Percentiles rank a stretch among this genome's conserved stretches.
Conservation (phyloP, 2,113 vertebrate species). For the Coracopsis vasa region DNA sequence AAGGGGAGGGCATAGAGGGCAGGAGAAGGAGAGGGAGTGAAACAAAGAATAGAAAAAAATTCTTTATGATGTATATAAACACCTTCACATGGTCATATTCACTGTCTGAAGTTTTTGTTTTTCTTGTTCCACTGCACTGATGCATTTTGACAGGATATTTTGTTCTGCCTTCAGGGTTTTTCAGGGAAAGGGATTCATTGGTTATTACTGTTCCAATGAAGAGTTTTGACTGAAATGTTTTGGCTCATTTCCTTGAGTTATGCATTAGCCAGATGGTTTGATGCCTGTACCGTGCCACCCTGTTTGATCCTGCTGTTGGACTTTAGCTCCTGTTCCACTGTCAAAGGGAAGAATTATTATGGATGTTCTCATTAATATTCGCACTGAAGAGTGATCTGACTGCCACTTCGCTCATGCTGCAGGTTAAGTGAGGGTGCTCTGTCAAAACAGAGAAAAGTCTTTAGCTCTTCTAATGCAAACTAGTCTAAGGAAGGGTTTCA, state of each 20-base stretch:
- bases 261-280: slow-evolving; percentile 57
- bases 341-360: slow-evolving; percentile 1
- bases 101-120: slow-evolving; percentile 24
- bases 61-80: slow-evolving; percentile 16
- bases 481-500: not conserved
- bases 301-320: slow-evolving; percentile 40
- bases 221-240: slow-evolving; percentile 47
- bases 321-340: slow-evolving; percentile 18
- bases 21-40: not conserved
- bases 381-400: not conserved
- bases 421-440: slow-evolving; percentile 6
- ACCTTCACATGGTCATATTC: not conserved
- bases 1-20: not conserved
- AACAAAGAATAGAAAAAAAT: not conserved
- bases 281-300: not conserved
- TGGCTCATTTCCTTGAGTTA: slow-evolving; percentile 48
- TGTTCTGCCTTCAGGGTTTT: slow-evolving; percentile 55
- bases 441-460: not conserved
- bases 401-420: not conserved
- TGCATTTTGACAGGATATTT: slow-evolving; percentile 66
- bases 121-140: slow-evolving; percentile 48
- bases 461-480: slow-evolving; percentile 11
- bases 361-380: slow-evolving; percentile 30
- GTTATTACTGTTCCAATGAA: slow-evolving; percentile 45
- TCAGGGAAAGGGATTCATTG: slow-evolving; percentile 35